Base-by-base conservation (phyloP, 2,797 vertebrate species). In the Paramormyrops hopkinsi region DNA sequence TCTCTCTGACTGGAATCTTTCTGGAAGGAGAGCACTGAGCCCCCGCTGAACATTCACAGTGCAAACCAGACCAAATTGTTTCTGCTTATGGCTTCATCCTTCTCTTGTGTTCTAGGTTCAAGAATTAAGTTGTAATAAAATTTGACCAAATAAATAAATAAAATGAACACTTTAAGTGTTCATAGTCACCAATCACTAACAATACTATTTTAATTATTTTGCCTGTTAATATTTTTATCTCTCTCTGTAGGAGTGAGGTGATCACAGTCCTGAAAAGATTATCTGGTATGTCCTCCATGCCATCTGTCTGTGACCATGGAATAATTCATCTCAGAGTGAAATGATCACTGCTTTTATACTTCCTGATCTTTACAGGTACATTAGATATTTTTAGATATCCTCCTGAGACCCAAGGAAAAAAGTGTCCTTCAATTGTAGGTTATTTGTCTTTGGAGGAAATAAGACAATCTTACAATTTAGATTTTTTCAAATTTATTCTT, bases 251-350 rank as follows among this genome's bases (percentile, higher is more conserved):
- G 91, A 84, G 88, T 90, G 92, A 94, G 89, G 91, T 92, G 22
- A 90, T 90, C 88, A 91, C 53, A 88, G 87, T 94, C 54, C 54
- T 94, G 90, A 92, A 48, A 6, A 92, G 91, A 92, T 29, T 96
- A 14, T 65, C 92, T 59, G 95, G 96, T 96, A 92, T 94, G 94
- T 92, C 29, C 41, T 46, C 86, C 41, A 25, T 12, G 19, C 17
- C 29, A 19, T 12, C 17, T 11, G 6, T 76, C 69, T 76, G 69
- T 76, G 33, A n/a, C 37, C 9, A 8, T 41, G 17, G 7, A n/a
- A n/a, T 44, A 79, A 79, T 41, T 79, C 6, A 44, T 7, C 73
- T 79, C 25, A 41, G 37, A 41, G 37, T 41, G 41, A 79, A 79
- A 44, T 79, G 73, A 79, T 79, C 14, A 44, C 6, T 79, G 73